Evolutionary conservation across 2,113 vertebrate genomes (phyloP), one percentile per base, ranked within the genome.

Genomic region (Camelus dromedarius): DNA sequence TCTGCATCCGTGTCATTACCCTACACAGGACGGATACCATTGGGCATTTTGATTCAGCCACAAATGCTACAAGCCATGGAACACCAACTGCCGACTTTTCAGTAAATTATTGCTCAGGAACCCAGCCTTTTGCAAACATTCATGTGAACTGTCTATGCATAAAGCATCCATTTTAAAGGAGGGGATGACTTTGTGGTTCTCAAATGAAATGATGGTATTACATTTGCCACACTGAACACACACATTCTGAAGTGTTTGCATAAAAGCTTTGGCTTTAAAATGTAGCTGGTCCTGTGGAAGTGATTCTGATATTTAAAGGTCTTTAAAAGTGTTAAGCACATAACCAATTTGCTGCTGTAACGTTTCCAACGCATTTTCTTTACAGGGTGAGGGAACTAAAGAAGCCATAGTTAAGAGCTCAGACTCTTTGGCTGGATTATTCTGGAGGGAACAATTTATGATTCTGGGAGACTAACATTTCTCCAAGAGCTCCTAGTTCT

Each of bases 251-350:
- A 96, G 93, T 95, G 86, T 97, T 97, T 92, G 82, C 79, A 70
- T 97, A 97, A 97, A 97, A 96, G 77, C 93, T 97, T 97, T 95
- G 92, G 30, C 73, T 97, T 93, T 93, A 60, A 79, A 97, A 97
- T 75, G 32, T 75, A 91, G 56, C 80, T 93, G 95, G 86, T 96
- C 58, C 46, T 91, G 58, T 91, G 89, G 86, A 97, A 97, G 77
- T 66, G 82, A 97, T 95, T 95, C 42, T 96, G 89, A 70, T 97
- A 95, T 95, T 97, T 95, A 76, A 94, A 95, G 93, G 82, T 95
- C 73, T 96, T 89, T 60, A 93, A 91, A 94, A 52, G 86, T 93
- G 46, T 76, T 20, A 60, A 86, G 20, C 66, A 84, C 38, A 80
- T 95, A 90, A 90, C 24, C 86, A 93, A 60, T 95, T 96, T 92